Evolutionary conservation across 2,797 vertebrate species (phyloP).

Genomic region (Forpus xanthops): DNA sequence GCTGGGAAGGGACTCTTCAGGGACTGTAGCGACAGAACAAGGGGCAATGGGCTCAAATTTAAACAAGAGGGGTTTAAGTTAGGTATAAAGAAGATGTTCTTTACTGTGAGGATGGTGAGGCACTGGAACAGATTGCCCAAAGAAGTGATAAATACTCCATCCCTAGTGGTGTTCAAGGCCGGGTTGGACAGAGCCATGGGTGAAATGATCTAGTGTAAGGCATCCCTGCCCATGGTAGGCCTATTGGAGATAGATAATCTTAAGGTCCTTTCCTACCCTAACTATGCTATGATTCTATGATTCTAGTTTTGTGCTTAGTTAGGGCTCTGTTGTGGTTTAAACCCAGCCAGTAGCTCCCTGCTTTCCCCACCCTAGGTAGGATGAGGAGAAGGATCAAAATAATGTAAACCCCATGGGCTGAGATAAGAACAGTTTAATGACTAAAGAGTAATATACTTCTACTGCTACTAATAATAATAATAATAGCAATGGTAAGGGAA

Average conservation of each 20-base stretch:
- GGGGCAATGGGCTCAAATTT: background rate
- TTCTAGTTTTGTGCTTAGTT: background rate
- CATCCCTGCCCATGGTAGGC: background rate
- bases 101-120: background rate
- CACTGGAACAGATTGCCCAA: background rate
- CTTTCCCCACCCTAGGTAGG: background rate
- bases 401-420: background rate
- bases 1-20: background rate
- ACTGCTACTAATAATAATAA: fast-evolving
- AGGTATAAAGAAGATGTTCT: background rate
- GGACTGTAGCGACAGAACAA: background rate
- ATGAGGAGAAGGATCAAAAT: background rate
- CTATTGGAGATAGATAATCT: background rate
- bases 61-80: background rate
- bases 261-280: background rate
- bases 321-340: background rate
- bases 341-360: background rate
- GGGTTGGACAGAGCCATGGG: background rate
- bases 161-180: background rate
- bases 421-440: background rate
- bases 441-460: background rate
- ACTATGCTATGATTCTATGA: background rate
- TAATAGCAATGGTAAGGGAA: background rate
- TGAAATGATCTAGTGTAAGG: background rate
- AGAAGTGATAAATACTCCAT: background rate